Base-by-base conservation (phyloP, 2,888 invertebrate genomes). In the Cordilura impudica region DNA sequence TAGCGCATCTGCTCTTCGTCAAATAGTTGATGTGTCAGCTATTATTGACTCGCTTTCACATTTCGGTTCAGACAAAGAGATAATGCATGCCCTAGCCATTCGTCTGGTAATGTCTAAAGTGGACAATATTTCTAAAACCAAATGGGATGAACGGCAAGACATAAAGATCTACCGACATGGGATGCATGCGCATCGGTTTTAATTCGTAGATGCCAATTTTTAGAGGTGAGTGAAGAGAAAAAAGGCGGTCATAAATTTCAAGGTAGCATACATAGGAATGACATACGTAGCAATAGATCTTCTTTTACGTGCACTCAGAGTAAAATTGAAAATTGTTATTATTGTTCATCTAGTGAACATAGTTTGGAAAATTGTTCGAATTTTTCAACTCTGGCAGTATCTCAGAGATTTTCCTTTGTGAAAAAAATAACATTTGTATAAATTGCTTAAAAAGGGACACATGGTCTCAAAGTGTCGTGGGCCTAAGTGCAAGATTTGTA, bases 161-260 rank as follows among this genome's bases (percentile, higher is more conserved):
- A 43, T n/a, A 39, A 39, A n/a, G 39, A 39, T 6, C 10, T 39
- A 6, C 26, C 26, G 6, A 26, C 3, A 26, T 26, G 4, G 26
- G 26, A 26, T 26, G 26, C 26, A 26, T 26, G 26, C 6, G 26
- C 26, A 26, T 26, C 26, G 6, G 26, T 26, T 4, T 26, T 26
- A 26, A 26, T n/a, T n/a, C n/a, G n/a, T n/a, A 31, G 63, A 21
- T 51, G 63, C 16, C 49, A 65, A 14, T 31, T 49, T 3, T 31
- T 63, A 31, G 47, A 63, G 4, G 47, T 47, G 4, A 61, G 47
- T 19, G 18, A 16, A 0, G 61, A 61, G 5, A 49, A 16, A 51
- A 49, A 63, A 14, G 8, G 39, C 21, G 3, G n/a, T n/a, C 18
- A 61, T 1, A 47, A 47, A 12, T n/a, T 5, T 16, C 10, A 14